Base-by-base conservation (phyloP, 1,140 invertebrate genomes). In the Meteorus sp. region DNA sequence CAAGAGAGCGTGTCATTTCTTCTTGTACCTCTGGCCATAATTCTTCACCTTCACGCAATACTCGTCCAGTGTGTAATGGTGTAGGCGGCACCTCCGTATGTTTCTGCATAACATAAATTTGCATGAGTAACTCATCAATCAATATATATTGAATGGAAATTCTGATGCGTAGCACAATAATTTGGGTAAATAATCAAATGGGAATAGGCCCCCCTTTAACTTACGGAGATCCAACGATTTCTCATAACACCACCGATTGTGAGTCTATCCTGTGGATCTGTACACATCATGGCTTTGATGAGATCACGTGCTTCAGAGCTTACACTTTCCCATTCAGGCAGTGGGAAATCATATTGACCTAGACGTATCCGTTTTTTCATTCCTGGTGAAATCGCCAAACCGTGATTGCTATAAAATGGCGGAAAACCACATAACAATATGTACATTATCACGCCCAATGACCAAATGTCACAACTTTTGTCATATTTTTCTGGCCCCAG, bases 381-480 rank as follows among this genome's bases (percentile, higher is more conserved):
- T n/a, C 97, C 97, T 0, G 97, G 96, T 23, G 95, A 98, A 67
- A 99, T 98, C 5, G 97, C 94, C 25, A 95, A 81, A 0, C 97
- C 97, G 71, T 97, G 92, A 77, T 97, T 96, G 74, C 94, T 97
- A 76, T 97, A 99, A 81, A 99, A 99, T 17, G 97, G 97, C 20
- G 97, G 97, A 78, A 97, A 99, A 3, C 97, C 97, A 81, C 97
- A 99, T 45, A 99, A 84, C 64, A 94, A 81, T 73, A 98, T 98
- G 76, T 98, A 98, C 93, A 97, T 98, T 51, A 98, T 97, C 41
- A 98, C 95, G 43, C 96, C 96, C 54, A 98, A 78, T 0, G 95
- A 97, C 96, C 96, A 99, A 76, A 98, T 95, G 84, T 99, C 97
- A 84, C 97, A 98, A 60, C 93, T 96, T 78, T 97, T 98, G 80